A percentile compares a stretch with the other conserved stretches of the same genome.
Evolutionary conservation across 1,140 invertebrate species (phyloP).

Genomic region (Tetraneura akinire): DNA sequence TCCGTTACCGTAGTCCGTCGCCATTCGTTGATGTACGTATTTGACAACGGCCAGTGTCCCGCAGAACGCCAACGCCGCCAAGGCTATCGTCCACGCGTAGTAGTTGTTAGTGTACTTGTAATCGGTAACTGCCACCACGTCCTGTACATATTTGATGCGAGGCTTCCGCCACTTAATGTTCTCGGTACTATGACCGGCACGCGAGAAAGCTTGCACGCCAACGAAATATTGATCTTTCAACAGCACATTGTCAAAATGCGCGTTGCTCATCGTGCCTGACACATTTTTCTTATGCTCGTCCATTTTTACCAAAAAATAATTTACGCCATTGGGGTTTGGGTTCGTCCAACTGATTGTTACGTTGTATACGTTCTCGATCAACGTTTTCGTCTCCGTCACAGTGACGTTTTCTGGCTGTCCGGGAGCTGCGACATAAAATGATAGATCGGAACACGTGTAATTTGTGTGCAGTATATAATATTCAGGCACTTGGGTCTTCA

Average conservation of each 20-base stretch:
- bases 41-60: background rate
- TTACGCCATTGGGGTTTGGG: background rate
- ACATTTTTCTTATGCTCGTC: background rate
- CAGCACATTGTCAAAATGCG: background rate
- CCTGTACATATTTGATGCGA: background rate
- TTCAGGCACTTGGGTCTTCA: no score
- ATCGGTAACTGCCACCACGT: background rate
- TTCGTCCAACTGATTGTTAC: background rate
- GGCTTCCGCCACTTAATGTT: background rate
- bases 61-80: background rate
- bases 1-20: background rate
- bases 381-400: background rate
- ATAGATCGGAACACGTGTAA: no score
- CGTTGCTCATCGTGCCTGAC: background rate
- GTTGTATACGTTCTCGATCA: background rate
- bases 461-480: no score
- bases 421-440: background rate
- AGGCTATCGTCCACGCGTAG: background rate
- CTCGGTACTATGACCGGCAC: background rate
- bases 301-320: conserved; percentile 5
- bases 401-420: background rate
- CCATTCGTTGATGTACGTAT: background rate
- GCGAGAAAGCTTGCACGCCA: conserved; percentile 15
- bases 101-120: no score
- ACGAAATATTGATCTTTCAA: background rate